A percentile compares a stretch with the other conserved stretches of the same genome.
Evolutionary conservation across 1,140 invertebrate species (phyloP).

Genomic region (Prorops nasuta): DNA sequence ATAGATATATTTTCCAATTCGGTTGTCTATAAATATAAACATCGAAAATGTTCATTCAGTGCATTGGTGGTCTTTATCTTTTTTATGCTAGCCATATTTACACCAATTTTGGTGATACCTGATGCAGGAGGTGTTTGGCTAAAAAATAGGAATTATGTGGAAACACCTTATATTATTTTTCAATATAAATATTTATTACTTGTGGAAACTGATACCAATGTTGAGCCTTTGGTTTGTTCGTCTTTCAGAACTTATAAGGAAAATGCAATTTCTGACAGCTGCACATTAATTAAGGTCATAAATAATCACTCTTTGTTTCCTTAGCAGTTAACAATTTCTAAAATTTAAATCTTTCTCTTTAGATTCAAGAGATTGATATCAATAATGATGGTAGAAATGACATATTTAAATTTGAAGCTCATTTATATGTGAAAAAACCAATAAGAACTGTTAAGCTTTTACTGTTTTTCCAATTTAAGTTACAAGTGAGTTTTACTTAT

Average conservation of each 20-base stretch:
- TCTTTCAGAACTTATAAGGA: slow-evolving; percentile 46
- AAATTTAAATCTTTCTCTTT: slow-evolving; percentile 13
- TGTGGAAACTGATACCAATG: slow-evolving; percentile 32
- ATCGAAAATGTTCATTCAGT: slow-evolving; percentile 37
- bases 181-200: slow-evolving; percentile 50
- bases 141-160: slow-evolving; percentile 40
- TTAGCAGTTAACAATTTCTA: slow-evolving; percentile 8
- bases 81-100: slow-evolving; percentile 27
- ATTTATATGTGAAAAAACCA: slow-evolving; percentile 49
- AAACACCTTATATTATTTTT: slow-evolving; percentile 43
- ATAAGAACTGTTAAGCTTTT: slow-evolving; percentile 57
- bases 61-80: slow-evolving; percentile 36
- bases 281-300: slow-evolving; percentile 38
- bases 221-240: slow-evolving; percentile 44
- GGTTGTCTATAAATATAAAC: slow-evolving; percentile 46
- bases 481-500: slow-evolving; percentile 50
- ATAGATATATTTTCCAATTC: slow-evolving; percentile 47
- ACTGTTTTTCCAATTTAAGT: slow-evolving; percentile 61
- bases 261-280: slow-evolving; percentile 47
- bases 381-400: slow-evolving; percentile 61
- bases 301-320: neutral
- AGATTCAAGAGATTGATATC: slow-evolving; percentile 60
- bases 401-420: slow-evolving; percentile 53
- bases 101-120: slow-evolving; percentile 43
- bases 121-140: slow-evolving; percentile 50